A percentile compares a stretch with the other conserved stretches of the same genome.
Evolutionary conservation across 2,888 invertebrate genomes (phyloP).

Genomic region (Phania funesta): DNA sequence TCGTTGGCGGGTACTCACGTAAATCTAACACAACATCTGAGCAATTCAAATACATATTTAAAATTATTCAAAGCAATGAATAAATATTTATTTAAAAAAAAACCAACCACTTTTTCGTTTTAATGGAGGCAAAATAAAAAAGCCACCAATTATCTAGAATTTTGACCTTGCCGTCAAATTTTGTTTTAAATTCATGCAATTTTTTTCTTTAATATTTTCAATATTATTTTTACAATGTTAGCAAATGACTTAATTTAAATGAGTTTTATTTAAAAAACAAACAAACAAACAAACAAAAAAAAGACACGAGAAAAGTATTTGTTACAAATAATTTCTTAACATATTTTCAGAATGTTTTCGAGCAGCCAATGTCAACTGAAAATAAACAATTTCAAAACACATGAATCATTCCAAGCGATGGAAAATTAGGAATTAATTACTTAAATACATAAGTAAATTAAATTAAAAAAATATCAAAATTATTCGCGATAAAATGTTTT

Average conservation of each 20-base stretch:
- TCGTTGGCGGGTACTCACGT: no score
- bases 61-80: no score
- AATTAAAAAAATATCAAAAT: no score
- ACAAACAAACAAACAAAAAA: not conserved
- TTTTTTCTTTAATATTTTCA: constrained; percentile 7
- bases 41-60: no score
- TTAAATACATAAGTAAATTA: no score
- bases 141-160: constrained; percentile 15
- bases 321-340: constrained; percentile 15
- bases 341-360: not conserved
- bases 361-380: constrained; percentile 17
- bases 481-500: no score
- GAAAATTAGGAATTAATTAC: no score
- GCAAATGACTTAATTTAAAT: constrained; percentile 65
- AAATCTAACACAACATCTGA: no score
- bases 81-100: no score
- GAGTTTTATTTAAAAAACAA: constrained; percentile 22
- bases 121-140: constrained; percentile 16
- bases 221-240: constrained; percentile 62
- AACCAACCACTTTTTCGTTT: no score
- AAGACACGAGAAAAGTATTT: constrained; percentile 23
- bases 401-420: not conserved
- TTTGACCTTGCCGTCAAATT: constrained; percentile 59
- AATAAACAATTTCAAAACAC: not conserved
- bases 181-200: constrained; percentile 35